A percentile compares a stretch with the other conserved stretches of the same genome.
phyloP scores from a whole-genome alignment of 2,888 invertebrate genomes.

The Sthenelais limicola region DNA sequence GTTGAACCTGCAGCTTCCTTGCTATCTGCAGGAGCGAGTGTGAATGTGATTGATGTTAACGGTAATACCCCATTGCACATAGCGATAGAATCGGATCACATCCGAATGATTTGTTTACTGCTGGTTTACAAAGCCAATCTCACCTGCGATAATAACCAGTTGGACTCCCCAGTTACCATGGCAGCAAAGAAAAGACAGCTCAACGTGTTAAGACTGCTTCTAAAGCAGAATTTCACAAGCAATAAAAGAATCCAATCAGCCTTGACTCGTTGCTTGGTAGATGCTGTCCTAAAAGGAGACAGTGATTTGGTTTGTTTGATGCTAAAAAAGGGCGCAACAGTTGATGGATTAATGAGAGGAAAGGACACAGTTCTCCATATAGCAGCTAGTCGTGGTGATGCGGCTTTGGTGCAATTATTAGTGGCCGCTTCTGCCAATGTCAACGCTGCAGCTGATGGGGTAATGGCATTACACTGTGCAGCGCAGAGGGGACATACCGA shows the following conservation, averaged over 20 bases:
- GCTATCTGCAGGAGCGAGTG: neutral
- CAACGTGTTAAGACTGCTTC: neutral
- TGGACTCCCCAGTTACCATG: neutral
- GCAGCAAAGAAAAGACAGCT: neutral
- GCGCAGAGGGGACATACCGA: slow-evolving; percentile 5
- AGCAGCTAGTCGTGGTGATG: slow-evolving; percentile 7
- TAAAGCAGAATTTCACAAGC: neutral
- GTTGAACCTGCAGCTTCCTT: slow-evolving; percentile 10
- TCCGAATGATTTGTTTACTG: neutral
- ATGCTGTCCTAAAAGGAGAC: slow-evolving; percentile 10
- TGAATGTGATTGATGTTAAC: neutral
- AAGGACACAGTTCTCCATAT: slow-evolving; percentile 9
- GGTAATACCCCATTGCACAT: slow-evolving; percentile 16
- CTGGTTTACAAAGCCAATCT: neutral
- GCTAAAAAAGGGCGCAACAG: neutral
- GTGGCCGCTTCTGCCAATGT: neutral
- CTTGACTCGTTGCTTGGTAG: neutral
- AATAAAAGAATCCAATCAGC: neutral
- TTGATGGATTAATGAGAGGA: slow-evolving; percentile 13
- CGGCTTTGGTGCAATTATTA: neutral
- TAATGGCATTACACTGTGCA: slow-evolving; percentile 13
- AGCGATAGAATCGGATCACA: neutral
- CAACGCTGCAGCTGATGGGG: slow-evolving; percentile 8
- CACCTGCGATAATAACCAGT: neutral
- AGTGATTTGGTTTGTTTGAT: slow-evolving; percentile 7